A percentile compares a stretch with the other conserved stretches of the same genome.
These are phyloP conservation scores for Turritopsis rubra DNA, from an alignment of 30 jellyfish, hydroid and myxozoan species.

Conservation along the genomic window DNA sequence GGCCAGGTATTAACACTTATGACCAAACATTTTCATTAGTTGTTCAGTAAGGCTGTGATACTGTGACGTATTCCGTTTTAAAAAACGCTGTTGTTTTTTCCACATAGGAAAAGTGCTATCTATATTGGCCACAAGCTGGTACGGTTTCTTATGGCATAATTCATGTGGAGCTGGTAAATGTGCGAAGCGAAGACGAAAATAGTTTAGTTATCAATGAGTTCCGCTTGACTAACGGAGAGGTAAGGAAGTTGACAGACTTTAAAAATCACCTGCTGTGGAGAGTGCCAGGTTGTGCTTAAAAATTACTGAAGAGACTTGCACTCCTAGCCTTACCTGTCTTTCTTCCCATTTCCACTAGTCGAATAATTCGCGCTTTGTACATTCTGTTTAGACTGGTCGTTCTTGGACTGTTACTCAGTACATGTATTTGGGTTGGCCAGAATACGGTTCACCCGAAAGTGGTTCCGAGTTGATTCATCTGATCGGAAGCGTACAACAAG, in stretches of 20 bases:
- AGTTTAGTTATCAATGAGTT: constrained; percentile 23
- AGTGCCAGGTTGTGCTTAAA: too few species aligned
- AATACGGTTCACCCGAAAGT: constrained; percentile 78
- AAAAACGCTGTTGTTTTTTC: background rate
- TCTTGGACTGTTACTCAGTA: constrained; percentile 70
- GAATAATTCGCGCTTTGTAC: background rate
- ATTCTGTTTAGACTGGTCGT: constrained; percentile 66
- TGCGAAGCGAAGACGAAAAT: constrained; percentile 28
- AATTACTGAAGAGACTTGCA: too few species aligned
- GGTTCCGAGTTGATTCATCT: constrained; percentile 79
- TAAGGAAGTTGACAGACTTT: background rate
- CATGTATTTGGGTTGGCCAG: constrained; percentile 95
- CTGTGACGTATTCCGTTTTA: background rate
- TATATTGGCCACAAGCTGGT: constrained; percentile 97
- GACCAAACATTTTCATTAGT: background rate
- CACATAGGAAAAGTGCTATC: constrained; percentile 89
- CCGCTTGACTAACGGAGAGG: constrained; percentile 37
- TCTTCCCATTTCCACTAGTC: constrained; percentile 66
- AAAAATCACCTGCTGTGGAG: too few species aligned
- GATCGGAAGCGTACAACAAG: constrained; percentile 49
- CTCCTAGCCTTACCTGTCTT: constrained; percentile 44
- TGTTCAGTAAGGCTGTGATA: too few species aligned
- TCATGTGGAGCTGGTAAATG: constrained; percentile 48
- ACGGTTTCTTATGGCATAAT: constrained; percentile 55
- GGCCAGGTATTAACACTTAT: constrained; percentile 66